These are phyloP conservation scores for Drosophila serrata DNA, from an alignment of 1,140 invertebrate genomes.

Conservation along the genomic window DNA sequence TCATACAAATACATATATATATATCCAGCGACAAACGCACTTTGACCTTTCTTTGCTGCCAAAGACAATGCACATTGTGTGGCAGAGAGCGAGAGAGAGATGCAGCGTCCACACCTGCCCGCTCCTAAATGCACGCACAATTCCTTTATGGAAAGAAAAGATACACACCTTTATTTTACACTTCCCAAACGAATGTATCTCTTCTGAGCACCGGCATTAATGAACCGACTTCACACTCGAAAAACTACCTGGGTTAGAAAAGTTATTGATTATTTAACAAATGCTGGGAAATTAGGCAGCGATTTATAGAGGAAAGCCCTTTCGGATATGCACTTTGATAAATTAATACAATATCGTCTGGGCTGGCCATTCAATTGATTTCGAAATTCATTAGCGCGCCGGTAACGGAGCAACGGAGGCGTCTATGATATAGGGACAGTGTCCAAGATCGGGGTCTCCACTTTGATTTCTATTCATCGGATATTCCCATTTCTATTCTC, in stretches of 20 bases:
- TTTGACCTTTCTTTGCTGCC: constrained; percentile 68
- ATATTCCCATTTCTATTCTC: constrained; percentile 25
- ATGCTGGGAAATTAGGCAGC: constrained; percentile 79
- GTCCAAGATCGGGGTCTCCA: constrained; percentile 34
- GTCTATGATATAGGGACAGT: constrained; percentile 49
- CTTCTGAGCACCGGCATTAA: constrained; percentile 57
- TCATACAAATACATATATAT: neutral
- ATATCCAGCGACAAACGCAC: constrained; percentile 60
- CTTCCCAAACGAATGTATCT: constrained; percentile 54
- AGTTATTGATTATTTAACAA: constrained; percentile 81
- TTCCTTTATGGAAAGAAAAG: constrained; percentile 56
- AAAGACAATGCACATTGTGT: constrained; percentile 73
- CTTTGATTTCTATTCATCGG: constrained; percentile 52
- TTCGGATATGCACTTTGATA: constrained; percentile 74
- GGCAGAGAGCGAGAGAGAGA: constrained; percentile 2
- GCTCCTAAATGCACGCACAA: constrained; percentile 64
- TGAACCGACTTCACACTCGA: constrained; percentile 75
- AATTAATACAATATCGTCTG: constrained; percentile 76
- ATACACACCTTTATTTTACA: constrained; percentile 82
- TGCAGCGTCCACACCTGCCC: constrained; percentile 60
- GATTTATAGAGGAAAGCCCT: constrained; percentile 75
- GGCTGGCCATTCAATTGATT: constrained; percentile 74
- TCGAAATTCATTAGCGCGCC: constrained; percentile 76
- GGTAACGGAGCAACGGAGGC: constrained; percentile 52
- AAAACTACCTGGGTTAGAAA: constrained; percentile 35